phyloP scores from a whole-genome alignment of 2,888 invertebrate genomes.

The Tineola bisselliella region DNA sequence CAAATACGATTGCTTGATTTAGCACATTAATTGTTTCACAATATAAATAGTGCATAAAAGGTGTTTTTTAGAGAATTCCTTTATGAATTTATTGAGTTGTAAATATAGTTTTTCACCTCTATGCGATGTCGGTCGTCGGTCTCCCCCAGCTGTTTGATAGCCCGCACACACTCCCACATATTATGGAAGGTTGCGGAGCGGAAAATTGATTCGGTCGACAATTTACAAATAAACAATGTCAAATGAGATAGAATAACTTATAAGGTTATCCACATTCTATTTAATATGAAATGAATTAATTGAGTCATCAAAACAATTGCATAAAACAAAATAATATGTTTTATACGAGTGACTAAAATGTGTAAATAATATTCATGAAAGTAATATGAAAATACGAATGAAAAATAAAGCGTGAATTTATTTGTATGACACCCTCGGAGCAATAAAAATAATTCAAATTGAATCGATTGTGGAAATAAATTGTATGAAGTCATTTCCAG shows the following conservation, averaged over 20 bases:
- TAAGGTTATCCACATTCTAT: neutral
- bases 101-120: neutral
- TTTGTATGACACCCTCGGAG: constrained; percentile 15
- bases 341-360: neutral
- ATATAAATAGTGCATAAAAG: no score
- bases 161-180: constrained; percentile 18
- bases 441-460: constrained; percentile 52
- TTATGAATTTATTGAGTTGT: neutral
- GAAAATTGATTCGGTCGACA: constrained; percentile 32
- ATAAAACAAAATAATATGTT: neutral
- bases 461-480: constrained; percentile 45
- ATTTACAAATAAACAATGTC: constrained; percentile 16
- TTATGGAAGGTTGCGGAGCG: constrained; percentile 34
- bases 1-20: no score
- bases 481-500: constrained; percentile 49
- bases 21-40: no score
- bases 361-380: constrained; percentile 1
- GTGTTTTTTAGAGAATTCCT: no score
- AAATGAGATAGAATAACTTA: neutral
- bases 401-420: constrained; percentile 1
- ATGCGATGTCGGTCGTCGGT: neutral
- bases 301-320: neutral
- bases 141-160: neutral
- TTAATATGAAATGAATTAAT: neutral
- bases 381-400: constrained; percentile 3